Percentiles rank a stretch among this genome's conserved stretches.
These are phyloP conservation scores for Magallana angulata DNA, from an alignment of 1,140 invertebrate species.

Conservation along the genomic window DNA sequence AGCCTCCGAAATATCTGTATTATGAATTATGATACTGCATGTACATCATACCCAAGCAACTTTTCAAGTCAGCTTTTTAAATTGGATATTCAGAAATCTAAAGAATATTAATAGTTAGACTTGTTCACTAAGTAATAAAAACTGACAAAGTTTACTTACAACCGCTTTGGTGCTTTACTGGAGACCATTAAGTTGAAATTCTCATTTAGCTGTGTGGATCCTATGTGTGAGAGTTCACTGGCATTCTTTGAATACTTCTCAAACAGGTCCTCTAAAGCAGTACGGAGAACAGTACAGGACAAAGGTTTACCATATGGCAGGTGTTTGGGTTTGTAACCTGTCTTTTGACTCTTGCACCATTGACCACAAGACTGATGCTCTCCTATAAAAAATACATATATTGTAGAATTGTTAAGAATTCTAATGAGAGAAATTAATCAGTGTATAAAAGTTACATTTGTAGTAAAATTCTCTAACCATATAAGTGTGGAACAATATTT, in stretches of 20 bases:
- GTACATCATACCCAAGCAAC: no score
- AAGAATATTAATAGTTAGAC: no score
- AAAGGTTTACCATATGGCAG: constrained; percentile 16
- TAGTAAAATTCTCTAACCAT: constrained; percentile 14
- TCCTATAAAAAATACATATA: background rate
- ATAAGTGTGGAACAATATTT: constrained; percentile 27
- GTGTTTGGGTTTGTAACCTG: background rate
- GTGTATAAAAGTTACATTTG: background rate
- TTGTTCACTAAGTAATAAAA: no score
- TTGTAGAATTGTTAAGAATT: background rate
- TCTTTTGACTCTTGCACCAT: constrained; percentile 7
- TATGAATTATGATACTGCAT: no score
- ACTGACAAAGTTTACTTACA: no score
- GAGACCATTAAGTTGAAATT: background rate
- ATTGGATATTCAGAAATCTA: no score
- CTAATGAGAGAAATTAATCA: background rate
- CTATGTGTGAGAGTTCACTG: background rate
- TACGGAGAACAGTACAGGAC: background rate
- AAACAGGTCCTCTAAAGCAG: constrained; percentile 28
- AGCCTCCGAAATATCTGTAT: no score
- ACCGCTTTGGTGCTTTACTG: no score
- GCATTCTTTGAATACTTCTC: constrained; percentile 39
- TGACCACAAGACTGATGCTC: constrained; percentile 16
- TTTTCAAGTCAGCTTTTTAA: no score
- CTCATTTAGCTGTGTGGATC: constrained; percentile 40